Percentiles rank a stretch among this genome's conserved stretches.
Evolutionary conservation across 2,113 vertebrate species (phyloP).

Genomic region (Paracanthobrama guichenoti): DNA sequence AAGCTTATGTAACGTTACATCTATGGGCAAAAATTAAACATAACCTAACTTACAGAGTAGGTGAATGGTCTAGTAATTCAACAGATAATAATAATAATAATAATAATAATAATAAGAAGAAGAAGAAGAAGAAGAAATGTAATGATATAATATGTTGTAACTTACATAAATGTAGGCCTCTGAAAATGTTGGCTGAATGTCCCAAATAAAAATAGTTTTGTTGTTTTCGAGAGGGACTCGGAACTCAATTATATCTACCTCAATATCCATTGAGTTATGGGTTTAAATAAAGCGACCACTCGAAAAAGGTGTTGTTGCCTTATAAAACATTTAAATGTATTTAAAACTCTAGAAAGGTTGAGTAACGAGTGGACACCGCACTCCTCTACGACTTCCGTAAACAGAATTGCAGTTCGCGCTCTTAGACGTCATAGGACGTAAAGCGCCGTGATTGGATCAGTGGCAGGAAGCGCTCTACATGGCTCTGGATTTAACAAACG

Average conservation of each 20-base stretch:
- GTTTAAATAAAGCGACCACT: background rate
- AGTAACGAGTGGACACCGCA: background rate
- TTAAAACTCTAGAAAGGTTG: background rate
- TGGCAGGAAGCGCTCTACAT: background rate
- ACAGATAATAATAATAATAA: background rate
- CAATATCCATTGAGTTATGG: conserved; percentile 46
- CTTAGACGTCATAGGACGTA: conserved; percentile 3
- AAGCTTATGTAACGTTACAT: background rate
- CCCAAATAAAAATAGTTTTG: conserved; percentile 79
- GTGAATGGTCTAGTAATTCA: background rate
- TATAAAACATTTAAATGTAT: background rate
- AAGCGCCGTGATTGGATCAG: conserved; percentile 27
- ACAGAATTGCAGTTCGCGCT: conserved; percentile 37
- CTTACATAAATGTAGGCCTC: conserved; percentile 70
- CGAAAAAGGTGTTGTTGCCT: background rate
- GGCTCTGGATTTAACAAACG: background rate
- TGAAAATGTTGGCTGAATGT: conserved; percentile 62
- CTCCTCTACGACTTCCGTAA: conserved; percentile 21
- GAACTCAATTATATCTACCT: conserved; percentile 76
- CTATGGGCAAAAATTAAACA: background rate
- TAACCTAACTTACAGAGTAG: background rate
- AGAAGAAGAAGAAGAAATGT: background rate
- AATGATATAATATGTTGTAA: background rate
- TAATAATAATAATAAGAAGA: background rate
- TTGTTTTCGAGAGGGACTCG: conserved; percentile 69